Conservation (phyloP, 2,888 invertebrate species). For the Alcis repandata region DNA sequence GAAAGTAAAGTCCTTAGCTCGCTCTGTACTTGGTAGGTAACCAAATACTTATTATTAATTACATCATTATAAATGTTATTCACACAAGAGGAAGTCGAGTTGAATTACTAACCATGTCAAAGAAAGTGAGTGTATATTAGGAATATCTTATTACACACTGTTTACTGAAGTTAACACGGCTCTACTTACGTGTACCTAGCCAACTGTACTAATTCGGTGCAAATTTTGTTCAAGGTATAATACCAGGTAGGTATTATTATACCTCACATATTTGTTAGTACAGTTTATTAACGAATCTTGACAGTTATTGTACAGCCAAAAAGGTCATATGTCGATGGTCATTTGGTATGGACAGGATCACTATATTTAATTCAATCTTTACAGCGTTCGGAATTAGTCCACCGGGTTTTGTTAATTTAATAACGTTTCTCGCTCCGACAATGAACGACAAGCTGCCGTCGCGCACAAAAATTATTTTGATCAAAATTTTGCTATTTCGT, state of each 20-base stretch:
- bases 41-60: conserved; percentile 31
- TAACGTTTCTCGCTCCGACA: conserved; percentile 44
- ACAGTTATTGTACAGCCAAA: no score
- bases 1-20: conserved; percentile 41
- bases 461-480: conserved; percentile 54
- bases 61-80: conserved; percentile 25
- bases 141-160: conserved; percentile 1
- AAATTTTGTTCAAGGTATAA: background rate
- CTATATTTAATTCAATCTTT: conserved; percentile 47
- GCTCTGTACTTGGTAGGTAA: conserved; percentile 28
- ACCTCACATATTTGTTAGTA: no score
- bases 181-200: background rate
- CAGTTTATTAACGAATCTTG: no score
- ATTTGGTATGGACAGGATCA: conserved; percentile 37
- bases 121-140: background rate
- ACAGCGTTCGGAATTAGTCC: conserved; percentile 50
- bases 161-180: conserved; percentile 7
- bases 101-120: conserved; percentile 12
- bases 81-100: conserved; percentile 17
- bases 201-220: background rate
- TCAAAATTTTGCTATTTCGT: conserved; percentile 53
- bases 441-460: conserved; percentile 41
- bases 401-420: conserved; percentile 54
- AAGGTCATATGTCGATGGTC: no score
- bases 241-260: no score